Evolutionary conservation across 1,140 invertebrate species (phyloP).

Genomic region (Brachionus rubens): DNA sequence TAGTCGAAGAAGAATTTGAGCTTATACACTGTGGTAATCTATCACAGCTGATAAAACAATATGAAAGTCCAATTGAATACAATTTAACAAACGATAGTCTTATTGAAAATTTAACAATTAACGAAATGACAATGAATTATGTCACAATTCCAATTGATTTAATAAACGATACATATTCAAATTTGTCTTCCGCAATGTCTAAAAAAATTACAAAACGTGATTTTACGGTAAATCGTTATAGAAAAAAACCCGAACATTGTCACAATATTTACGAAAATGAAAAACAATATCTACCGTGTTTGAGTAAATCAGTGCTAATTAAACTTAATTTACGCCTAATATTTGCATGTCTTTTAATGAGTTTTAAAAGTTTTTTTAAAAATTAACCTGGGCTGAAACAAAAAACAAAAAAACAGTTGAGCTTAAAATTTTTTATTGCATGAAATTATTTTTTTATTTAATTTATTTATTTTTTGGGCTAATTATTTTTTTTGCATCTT

Average conservation of each 20-base stretch:
- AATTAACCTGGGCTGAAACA: no score
- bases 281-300: constrained; percentile 34
- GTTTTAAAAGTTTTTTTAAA: no score
- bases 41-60: neutral
- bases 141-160: no score
- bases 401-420: no score
- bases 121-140: no score
- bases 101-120: neutral
- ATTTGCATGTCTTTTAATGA: neutral
- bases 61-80: neutral
- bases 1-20: constrained; percentile 38
- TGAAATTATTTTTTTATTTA: no score
- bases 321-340: neutral
- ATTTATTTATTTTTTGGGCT: no score
- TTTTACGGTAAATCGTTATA: constrained; percentile 2
- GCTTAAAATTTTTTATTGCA: no score
- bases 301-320: neutral
- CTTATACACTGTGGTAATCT: constrained; percentile 31
- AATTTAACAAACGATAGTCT: constrained; percentile 23
- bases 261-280: constrained; percentile 24
- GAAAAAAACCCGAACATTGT: constrained; percentile 42
- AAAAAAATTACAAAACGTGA: neutral
- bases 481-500: no score
- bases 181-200: neutral
- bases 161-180: neutral